These are phyloP conservation scores for Bujurquina vittata DNA, from an alignment of 2,113 vertebrate species.

Conservation along the genomic window DNA sequence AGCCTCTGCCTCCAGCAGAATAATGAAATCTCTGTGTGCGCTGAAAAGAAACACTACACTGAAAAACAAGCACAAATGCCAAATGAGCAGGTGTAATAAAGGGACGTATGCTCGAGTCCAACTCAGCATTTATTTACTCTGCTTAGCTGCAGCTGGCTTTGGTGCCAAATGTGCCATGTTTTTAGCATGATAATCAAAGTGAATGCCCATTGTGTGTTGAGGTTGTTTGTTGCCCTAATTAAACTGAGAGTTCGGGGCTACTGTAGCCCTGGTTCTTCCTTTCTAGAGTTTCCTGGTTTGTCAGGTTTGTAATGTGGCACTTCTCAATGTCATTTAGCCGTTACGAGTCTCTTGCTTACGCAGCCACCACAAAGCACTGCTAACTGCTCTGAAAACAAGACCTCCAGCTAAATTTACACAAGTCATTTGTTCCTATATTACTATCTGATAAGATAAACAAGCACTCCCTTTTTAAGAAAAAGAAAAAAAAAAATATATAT, in stretches of 20 bases:
- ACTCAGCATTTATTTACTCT: neutral
- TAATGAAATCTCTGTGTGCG: conserved; percentile 5
- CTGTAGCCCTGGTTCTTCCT: neutral
- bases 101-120: neutral
- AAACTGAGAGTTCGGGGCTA: neutral
- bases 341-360: no score
- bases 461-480: no score
- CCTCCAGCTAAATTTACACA: neutral
- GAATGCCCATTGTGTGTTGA: neutral
- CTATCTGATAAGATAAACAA: neutral
- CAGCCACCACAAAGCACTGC: no score
- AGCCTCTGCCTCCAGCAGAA: conserved; percentile 3
- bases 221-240: neutral
- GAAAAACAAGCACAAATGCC: neutral
- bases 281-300: neutral
- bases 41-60: neutral
- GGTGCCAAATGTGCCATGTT: neutral
- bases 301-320: no score
- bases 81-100: neutral
- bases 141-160: neutral
- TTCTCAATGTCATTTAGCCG: no score
- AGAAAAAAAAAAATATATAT: no score
- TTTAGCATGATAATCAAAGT: neutral
- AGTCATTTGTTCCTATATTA: neutral
- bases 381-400: no score